Conservation (phyloP, 2,888 invertebrate genomes). For the Dryococelus australis region DNA sequence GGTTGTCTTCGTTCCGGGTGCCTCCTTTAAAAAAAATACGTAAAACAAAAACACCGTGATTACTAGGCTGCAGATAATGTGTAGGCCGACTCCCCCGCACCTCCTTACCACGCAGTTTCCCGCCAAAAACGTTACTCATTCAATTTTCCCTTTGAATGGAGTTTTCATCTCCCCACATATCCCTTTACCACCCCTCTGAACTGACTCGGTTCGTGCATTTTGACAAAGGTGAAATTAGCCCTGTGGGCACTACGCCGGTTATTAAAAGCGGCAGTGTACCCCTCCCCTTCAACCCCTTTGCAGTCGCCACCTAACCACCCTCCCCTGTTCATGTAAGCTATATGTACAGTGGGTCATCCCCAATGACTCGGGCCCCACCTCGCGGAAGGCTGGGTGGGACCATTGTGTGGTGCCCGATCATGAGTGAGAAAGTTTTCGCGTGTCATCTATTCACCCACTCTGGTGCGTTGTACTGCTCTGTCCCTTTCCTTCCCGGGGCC, state of each 20-base stretch:
- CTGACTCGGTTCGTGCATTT: neutral
- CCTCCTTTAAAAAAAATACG: neutral
- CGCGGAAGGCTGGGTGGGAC: neutral
- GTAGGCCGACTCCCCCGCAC: neutral
- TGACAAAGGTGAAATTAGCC: neutral
- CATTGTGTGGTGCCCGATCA: neutral
- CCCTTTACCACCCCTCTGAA: neutral
- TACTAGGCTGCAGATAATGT: neutral
- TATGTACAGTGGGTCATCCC: neutral
- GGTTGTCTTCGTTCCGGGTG: neutral
- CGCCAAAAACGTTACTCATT: conserved; percentile 16
- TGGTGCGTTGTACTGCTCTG: no score
- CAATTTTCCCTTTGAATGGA: conserved; percentile 16
- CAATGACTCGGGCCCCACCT: neutral
- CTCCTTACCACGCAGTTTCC: neutral
- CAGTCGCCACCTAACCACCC: neutral
- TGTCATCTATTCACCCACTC: no score
- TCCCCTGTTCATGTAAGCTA: neutral
- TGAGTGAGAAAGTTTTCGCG: no score
- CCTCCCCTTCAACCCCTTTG: neutral
- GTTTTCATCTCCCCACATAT: neutral
- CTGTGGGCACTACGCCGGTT: neutral
- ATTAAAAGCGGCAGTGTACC: neutral
- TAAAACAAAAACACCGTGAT: neutral
- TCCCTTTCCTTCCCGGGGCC: no score